These are phyloP conservation scores for Drosophila persimilis DNA, from an alignment of 1,140 invertebrate species.

Conservation along the genomic window DNA sequence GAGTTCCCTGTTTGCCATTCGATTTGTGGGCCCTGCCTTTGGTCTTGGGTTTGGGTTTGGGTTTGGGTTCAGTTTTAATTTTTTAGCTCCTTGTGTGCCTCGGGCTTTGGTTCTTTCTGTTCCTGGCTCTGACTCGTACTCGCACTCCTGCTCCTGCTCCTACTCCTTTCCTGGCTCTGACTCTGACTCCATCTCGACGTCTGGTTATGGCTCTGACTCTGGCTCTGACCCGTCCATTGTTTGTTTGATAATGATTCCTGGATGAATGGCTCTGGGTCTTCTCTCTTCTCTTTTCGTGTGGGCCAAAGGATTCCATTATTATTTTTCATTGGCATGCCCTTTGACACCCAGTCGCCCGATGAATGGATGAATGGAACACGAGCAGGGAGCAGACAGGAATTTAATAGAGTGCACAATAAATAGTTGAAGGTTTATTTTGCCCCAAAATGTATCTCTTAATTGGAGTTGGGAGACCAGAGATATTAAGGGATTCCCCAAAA, in stretches of 20 bases:
- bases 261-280: constrained; percentile 34
- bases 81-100: constrained; percentile 10
- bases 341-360: constrained; percentile 43
- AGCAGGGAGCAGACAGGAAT: neutral
- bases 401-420: neutral
- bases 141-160: no score
- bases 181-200: no score
- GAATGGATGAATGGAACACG: neutral
- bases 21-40: constrained; percentile 22
- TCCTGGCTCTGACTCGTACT: constrained; percentile 5
- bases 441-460: constrained; percentile 2
- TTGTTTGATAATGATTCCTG: constrained; percentile 66
- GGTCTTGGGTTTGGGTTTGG: neutral
- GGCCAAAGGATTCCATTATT: constrained; percentile 60
- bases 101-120: neutral
- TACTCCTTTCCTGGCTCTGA: no score
- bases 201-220: constrained; percentile 12
- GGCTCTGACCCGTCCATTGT: constrained; percentile 22
- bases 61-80: constrained; percentile 18
- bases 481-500: constrained; percentile 4
- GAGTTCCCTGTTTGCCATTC: constrained; percentile 24
- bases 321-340: constrained; percentile 67
- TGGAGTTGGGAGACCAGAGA: neutral
- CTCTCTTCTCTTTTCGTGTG: constrained; percentile 22
- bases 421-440: constrained; percentile 4